Evolutionary conservation across 2,797 vertebrate genomes (phyloP), one percentile per base, ranked within the genome.

Genomic region (Mastacembelus armatus): DNA sequence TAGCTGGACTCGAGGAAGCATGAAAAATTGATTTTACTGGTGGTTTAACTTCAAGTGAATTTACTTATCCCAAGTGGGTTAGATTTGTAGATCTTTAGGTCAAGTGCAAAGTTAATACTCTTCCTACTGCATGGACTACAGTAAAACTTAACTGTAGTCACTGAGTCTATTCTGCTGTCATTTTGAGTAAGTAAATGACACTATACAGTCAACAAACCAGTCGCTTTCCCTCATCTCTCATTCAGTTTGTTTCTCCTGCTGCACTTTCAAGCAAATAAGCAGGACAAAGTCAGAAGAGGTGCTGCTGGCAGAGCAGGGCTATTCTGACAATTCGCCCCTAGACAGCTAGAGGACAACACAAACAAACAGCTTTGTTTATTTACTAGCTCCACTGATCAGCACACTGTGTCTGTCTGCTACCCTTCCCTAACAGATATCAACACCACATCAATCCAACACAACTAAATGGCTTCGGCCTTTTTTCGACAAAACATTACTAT

Each of bases 41-140:
- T 70, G 66, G 68, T 67, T 66, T 66, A 52, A 47, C 33, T 69
- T 51, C 30, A 10, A 56, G 72, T 51, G 35, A 59, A 70, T 63
- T 38, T 71, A 57, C 63, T 78, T 49, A 54, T 58, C 8, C 22
- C 43, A 54, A 79, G 69, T 22, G 32, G 48, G 27, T 30, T 40
- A 62, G 47, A 76, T 69, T 78, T 71, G 64, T 71, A 74, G 71
- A 85, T 86, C 71, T 85, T 85, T 83, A 78, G 83, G 69, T 77
- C 10, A 47, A 74, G 76, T 47, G 62, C 51, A 77, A 69, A 43
- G 66, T 61, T 76, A 83, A 72, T 68, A 44, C 32, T 32, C 36
- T 59, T 51, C 42, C 43, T 7, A 60, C 30, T 68, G 29, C 74
- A 48, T n/a, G 29, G 36, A 72, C 30, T 44, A 45, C 54, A 73